Base-by-base conservation (phyloP, 2,888 invertebrate species). In the Polydrusus tereticollis region DNA sequence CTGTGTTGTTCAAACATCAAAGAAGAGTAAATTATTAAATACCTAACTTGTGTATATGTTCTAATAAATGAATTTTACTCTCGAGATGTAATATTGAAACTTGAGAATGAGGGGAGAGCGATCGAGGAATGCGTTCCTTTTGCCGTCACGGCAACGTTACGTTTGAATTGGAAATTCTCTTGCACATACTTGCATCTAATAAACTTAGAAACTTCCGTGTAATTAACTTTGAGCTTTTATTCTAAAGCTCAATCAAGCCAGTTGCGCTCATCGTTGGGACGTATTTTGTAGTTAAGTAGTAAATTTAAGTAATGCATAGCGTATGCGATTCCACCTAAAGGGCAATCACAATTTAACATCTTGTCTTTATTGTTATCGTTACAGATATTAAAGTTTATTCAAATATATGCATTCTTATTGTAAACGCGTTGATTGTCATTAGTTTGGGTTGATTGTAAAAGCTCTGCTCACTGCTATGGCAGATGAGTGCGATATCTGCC, bases 151-250 rank as follows among this genome's bases (percentile, higher is more conserved):
- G 78, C 80, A 77, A 76, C 82, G 80, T 83, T 83, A 83, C 82
- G 84, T 84, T 85, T 84, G 84, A 85, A 85, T 85, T 85, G 85
- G 84, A 85, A 85, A 85, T 85, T 85, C 85, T 81, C 84, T 81
- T 82, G 83, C 84, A 85, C 85, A 85, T 85, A 85, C 85, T 85
- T 85, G 84, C 84, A 85, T 84, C 84, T 85, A 85, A 85, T 85
- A 85, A 85, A 85, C 84, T 84, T 79, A 74, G 82, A 84, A 85
- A 85, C 85, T 85, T 85, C 84, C 84, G 84, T 85, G 84, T 85
- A 85, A 85, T 85, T 85, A 85, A 85, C 85, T 85, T 84, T 82
- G 81, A 80, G 81, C 79, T 82, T 75, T 79, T 79, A 79, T 81
- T 78, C 77, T 78, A 78, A 82, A 80, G 82, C 82, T 82, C 82